Percentiles rank a stretch among this genome's conserved stretches.
These are phyloP conservation scores for cattle (Bos taurus) DNA, from an alignment of 2,113 vertebrate genomes.

Conservation along the genomic window ARS-UCD2.0 NC_037346.1:19007001-19007500, in stretches of 20 bases:
- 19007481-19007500: background rate
- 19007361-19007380: background rate
- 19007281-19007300: background rate
- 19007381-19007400: background rate
- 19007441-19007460: background rate
- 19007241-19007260: background rate
- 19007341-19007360: background rate
- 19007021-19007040: background rate
- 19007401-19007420: background rate
- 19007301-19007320: background rate
- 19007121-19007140: background rate
- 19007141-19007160: background rate
- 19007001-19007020: background rate
- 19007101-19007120: background rate
- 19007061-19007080: background rate
- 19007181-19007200: background rate
- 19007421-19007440: background rate
- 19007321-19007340: background rate
- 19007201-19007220: background rate
- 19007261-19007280: background rate
- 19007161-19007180: background rate
- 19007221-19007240: background rate
- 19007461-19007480: background rate
- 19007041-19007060: background rate
- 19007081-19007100: background rate